phyloP scores from a whole-genome alignment of 2,888 invertebrate species.

The Eudasyphora cyanicolor region DNA sequence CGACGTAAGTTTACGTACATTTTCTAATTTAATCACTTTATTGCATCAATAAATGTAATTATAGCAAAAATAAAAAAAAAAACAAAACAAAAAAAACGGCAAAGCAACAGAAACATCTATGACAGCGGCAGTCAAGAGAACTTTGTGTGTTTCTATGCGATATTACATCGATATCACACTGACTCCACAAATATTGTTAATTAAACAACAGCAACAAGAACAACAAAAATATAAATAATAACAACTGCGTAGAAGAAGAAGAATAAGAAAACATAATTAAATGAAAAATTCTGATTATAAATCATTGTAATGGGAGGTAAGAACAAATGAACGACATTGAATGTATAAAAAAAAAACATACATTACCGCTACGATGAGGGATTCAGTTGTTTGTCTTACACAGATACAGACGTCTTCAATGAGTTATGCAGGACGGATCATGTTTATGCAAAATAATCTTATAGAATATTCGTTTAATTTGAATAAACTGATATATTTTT shows the following conservation, averaged over 20 bases:
- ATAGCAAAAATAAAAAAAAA: slow-evolving; percentile 32
- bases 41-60: slow-evolving; percentile 61
- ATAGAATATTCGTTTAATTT: too few species aligned
- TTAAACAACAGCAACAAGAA: slow-evolving; percentile 29
- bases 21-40: slow-evolving; percentile 61
- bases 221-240: neutral
- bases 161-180: slow-evolving; percentile 45
- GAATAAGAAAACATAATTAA: slow-evolving; percentile 44
- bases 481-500: too few species aligned
- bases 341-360: too few species aligned
- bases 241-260: too few species aligned
- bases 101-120: neutral
- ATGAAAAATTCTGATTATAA: slow-evolving; percentile 29
- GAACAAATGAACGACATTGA: too few species aligned
- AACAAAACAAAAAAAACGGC: neutral
- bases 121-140: neutral
- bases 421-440: too few species aligned
- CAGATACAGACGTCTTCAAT: too few species aligned
- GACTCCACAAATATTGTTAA: slow-evolving; percentile 45
- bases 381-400: too few species aligned
- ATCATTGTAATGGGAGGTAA: slow-evolving; percentile 18
- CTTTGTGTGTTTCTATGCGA: neutral
- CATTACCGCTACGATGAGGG: too few species aligned
- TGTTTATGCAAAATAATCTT: too few species aligned
- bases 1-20: slow-evolving; percentile 29